phyloP scores from a whole-genome alignment of 2,888 invertebrate species.

The Cordilura impudica region DNA sequence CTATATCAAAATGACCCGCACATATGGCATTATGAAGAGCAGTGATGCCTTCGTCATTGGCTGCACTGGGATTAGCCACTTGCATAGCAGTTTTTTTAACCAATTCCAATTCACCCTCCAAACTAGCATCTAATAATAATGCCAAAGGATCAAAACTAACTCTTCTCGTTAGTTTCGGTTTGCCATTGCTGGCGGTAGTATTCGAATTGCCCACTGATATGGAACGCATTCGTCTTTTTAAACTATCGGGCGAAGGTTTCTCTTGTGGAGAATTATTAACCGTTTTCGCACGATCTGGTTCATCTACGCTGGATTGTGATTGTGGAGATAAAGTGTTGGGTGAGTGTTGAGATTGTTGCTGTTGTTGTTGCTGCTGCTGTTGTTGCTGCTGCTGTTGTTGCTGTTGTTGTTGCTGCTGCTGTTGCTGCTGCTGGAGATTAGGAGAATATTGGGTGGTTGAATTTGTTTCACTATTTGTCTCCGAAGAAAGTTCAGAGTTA shows the following conservation, averaged over 20 bases:
- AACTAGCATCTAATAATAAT: constrained; percentile 95
- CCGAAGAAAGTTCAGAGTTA: constrained; percentile 22
- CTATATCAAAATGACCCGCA: constrained; percentile 98
- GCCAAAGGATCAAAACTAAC: constrained; percentile 99
- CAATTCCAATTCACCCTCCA: constrained; percentile 98
- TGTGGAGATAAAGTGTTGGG: constrained; percentile 57
- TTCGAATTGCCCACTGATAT: constrained; percentile 43
- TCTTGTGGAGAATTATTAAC: constrained; percentile 52
- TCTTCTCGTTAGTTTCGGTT: constrained; percentile 86
- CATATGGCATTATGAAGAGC: constrained; percentile 99
- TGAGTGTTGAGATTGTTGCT: constrained; percentile 40
- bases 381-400: constrained; percentile 29
- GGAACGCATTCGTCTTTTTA: constrained; percentile 83
- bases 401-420: constrained; percentile 56
- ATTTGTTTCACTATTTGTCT: constrained; percentile 44
- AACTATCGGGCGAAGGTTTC: constrained; percentile 76
- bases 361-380: constrained; percentile 61
- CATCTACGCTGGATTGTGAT: constrained; percentile 69
- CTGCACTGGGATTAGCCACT: constrained; percentile 96
- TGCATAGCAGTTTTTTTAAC: constrained; percentile 96
- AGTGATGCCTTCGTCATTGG: constrained; percentile 99
- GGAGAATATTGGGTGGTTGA: constrained; percentile 57
- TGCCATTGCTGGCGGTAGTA: constrained; percentile 78
- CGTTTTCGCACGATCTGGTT: constrained; percentile 70
- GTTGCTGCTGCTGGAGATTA: constrained; percentile 20